Base-by-base conservation (phyloP, 2,113 vertebrate species). In the Peromyscus leucopus region DNA sequence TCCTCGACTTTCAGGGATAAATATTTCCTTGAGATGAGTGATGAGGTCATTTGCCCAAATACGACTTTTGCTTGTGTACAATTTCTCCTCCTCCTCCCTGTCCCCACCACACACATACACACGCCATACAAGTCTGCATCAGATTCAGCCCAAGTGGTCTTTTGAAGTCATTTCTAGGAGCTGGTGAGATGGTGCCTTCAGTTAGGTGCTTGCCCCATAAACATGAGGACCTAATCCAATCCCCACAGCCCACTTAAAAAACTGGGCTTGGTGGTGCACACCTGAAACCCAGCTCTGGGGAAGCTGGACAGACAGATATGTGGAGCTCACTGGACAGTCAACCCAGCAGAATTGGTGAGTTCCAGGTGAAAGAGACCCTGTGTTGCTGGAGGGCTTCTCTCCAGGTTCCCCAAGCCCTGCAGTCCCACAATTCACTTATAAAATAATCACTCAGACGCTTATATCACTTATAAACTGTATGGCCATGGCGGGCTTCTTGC, bases 21-120 rank as follows among this genome's bases (percentile, higher is more conserved):
- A 3, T 39, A 55, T 84, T 93, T 89, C 31, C 87, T 97, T 61
- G 6, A 75, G 31, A 55, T 48, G 36, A 93, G 26, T 71, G 59
- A 97, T 94, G 92, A 39, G 22, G 85, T 78, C 57, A 89, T 95
- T 93, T 96, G 31, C 67, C 72, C 84, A 61, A 95, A 88, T 90
- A 46, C 89, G 76, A 15, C 85, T 93, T 89, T 95, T 67, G 72
- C n/a, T 42, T 22, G 76, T 87, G 83, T 61, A 7, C 13, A 55
- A 82, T 10, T 89, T 26, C 75, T 90, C 39, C 72, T 13, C 78
- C 72, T 33, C 7, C 4, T 11, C 48, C 31, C 17, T 1, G 31
- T 21, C 46, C 46, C 7, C 48, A 7, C 4, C 11, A 59, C 33
- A 57, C 5, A 24, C 33, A 13, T 33, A n/a, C 19, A 71, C 33